Evolutionary conservation across 2,888 invertebrate genomes (phyloP).

Genomic region (Rhagonycha lutea): DNA sequence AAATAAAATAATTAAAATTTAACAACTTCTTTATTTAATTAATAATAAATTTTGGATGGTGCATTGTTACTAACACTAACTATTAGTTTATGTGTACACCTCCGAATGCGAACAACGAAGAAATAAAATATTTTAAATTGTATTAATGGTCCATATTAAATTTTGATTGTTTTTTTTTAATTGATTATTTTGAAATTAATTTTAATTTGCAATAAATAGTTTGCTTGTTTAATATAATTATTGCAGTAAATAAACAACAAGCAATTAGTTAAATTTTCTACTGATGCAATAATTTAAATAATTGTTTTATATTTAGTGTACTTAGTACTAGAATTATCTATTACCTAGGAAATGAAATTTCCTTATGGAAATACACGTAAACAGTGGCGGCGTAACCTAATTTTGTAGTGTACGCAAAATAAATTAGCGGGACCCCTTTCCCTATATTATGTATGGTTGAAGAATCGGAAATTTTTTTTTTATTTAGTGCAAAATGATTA

Average conservation of each 20-base stretch:
- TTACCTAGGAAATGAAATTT: too few species aligned
- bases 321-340: too few species aligned
- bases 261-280: background rate
- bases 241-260: background rate
- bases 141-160: background rate
- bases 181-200: background rate
- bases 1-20: background rate
- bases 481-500: too few species aligned
- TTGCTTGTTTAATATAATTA: background rate
- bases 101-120: too few species aligned
- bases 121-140: background rate
- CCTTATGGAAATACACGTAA: too few species aligned
- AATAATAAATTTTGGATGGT: background rate
- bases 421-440: too few species aligned
- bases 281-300: background rate
- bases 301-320: background rate
- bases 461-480: too few species aligned
- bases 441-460: too few species aligned
- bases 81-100: background rate
- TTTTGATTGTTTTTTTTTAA: background rate
- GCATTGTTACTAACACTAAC: background rate
- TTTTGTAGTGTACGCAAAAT: too few species aligned
- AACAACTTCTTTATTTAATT: background rate
- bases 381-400: too few species aligned
- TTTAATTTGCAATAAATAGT: background rate